These are phyloP conservation scores for Xestia c-nigrum DNA, from an alignment of 2,888 invertebrate genomes.

Conservation along the genomic window DNA sequence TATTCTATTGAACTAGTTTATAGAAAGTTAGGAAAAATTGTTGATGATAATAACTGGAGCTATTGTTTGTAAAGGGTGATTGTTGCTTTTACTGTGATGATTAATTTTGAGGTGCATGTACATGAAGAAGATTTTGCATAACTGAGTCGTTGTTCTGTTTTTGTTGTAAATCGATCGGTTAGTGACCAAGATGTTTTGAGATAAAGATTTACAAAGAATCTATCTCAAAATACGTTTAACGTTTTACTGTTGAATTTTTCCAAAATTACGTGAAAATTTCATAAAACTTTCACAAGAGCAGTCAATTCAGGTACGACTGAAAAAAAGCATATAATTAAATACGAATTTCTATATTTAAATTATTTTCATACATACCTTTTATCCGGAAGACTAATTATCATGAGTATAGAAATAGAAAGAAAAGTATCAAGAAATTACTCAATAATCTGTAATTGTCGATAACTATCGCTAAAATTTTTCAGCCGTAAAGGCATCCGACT, in stretches of 20 bases:
- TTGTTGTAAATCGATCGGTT: background rate
- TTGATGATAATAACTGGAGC: constrained; percentile 48
- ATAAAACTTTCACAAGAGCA: background rate
- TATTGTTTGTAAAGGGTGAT: constrained; percentile 37
- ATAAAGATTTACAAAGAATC: background rate
- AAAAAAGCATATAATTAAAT: background rate
- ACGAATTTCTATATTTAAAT: background rate
- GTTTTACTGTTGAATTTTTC: background rate
- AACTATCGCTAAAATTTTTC: constrained; percentile 18
- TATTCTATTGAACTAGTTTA: constrained; percentile 71
- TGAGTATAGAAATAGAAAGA: constrained; percentile 21
- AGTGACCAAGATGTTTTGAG: no score
- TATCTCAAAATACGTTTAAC: background rate
- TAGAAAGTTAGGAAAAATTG: constrained; percentile 66
- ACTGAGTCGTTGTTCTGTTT: no score
- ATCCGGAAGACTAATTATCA: constrained; percentile 13
- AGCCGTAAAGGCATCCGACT: constrained; percentile 12
- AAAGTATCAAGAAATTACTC: background rate
- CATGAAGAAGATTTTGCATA: background rate
- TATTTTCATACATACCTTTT: constrained; percentile 22
- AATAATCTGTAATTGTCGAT: background rate
- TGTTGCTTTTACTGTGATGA: background rate
- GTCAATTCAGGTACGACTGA: background rate
- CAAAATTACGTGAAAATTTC: background rate
- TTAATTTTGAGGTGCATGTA: constrained; percentile 5